Percentiles rank a stretch among this genome's conserved stretches.
phyloP scores from a whole-genome alignment of 2,888 invertebrate genomes.

The Phanerotoma sp. region DNA sequence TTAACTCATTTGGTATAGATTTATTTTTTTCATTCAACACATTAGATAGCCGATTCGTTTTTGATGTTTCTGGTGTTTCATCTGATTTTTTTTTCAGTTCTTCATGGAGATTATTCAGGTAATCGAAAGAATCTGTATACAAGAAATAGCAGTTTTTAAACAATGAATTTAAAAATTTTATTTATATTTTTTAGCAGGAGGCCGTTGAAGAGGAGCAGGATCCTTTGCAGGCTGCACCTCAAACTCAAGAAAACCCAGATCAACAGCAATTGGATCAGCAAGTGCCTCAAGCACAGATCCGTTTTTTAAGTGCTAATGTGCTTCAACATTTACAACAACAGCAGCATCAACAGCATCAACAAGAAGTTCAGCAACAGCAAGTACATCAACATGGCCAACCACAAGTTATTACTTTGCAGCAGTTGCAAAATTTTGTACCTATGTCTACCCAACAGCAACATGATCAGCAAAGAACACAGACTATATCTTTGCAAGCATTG shows the following conservation, averaged over 20 bases:
- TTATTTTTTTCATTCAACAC: too few species aligned
- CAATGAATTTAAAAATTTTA: background rate
- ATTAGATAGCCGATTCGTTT: too few species aligned
- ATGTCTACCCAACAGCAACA: constrained; percentile 53
- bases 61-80: too few species aligned
- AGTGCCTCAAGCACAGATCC: constrained; percentile 49
- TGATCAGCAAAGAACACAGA: constrained; percentile 52
- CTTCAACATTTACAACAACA: constrained; percentile 54
- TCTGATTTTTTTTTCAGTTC: background rate
- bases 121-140: too few species aligned
- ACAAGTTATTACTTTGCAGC: constrained; percentile 59
- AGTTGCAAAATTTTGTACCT: constrained; percentile 59
- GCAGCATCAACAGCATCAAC: constrained; percentile 37
- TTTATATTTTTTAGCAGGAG: constrained; percentile 40
- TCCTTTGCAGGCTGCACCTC: constrained; percentile 42
- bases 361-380: constrained; percentile 44
- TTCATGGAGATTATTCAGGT: background rate
- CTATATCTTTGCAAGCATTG: constrained; percentile 59
- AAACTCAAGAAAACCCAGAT: constrained; percentile 39
- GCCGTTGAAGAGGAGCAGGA: constrained; percentile 51
- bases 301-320: constrained; percentile 51
- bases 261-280: constrained; percentile 40
- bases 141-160: too few species aligned
- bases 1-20: too few species aligned
- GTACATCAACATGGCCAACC: constrained; percentile 54